Evolutionary conservation across 2,113 vertebrate species (phyloP), one percentile per base, ranked within the genome.

Genomic region (Thalassarche chlororhynchos): DNA sequence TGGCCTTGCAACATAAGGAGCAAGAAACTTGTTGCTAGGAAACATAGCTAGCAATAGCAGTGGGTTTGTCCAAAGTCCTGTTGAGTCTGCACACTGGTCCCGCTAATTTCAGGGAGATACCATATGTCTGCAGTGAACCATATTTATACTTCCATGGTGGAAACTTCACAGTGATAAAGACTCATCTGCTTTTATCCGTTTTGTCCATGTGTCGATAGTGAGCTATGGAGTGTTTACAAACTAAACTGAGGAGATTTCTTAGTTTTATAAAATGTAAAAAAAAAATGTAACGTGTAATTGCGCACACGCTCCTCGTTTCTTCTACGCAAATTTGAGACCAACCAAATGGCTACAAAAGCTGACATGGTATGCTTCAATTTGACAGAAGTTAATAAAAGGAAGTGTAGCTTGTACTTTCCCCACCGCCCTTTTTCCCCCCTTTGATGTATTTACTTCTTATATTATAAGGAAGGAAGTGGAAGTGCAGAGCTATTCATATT

Each of bases 371-470:
- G 20, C 18, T 32, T 75, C 82, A 52, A 4, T 75, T 58, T 70
- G 52, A 62, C 49, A 81, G 34, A 76, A 74, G 21, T 40, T 81
- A 58, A 69, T 55, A 49, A 76, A 69, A 17, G 4, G 17, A 60
- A 69, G 25, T 42, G n/a, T 58, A 68, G 13, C 68, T 55, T 69
- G 9, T 32, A 23, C 19, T 29, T 36, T 29, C 6, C 21, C 3
- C 12, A 3, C 9, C 5, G 3, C 5, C 2, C 8, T 12, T 24
- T 5, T 5, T 1, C 9, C 12, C 8, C 2, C 1, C 23, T 18
- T 49, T 25, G 19, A 40, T 46, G 18, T 85, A n/a, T 80, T 74
- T 66, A 32, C n/a, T 75, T 81, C 12, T 90, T 80, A 29, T 6
- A 3, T 84, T 70, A 24, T 60, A 42, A 87, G 17, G 28, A 79